Percentiles rank a stretch among this genome's conserved stretches.
Evolutionary conservation across 2,888 invertebrate species (phyloP).

Genomic region (Geophilus truncorum): DNA sequence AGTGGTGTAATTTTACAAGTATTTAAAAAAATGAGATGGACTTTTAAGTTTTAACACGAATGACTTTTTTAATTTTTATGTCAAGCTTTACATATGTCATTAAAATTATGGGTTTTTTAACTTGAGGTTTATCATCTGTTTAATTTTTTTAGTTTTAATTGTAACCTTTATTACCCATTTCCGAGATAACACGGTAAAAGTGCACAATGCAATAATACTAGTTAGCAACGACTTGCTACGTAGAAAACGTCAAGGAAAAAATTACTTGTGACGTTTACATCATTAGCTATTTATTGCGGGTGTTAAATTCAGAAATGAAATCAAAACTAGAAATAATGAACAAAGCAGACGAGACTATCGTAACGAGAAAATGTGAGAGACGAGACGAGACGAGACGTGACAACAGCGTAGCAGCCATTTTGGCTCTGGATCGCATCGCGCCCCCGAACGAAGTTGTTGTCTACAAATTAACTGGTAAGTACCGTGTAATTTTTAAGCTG

Average conservation of each 20-base stretch:
- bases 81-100: background rate
- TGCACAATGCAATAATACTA: background rate
- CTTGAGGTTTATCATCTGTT: background rate
- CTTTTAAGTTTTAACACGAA: slow-evolving; percentile 12
- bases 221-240: too few relatives aligned
- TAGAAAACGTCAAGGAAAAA: background rate
- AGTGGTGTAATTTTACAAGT: slow-evolving; percentile 21
- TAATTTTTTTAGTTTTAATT: background rate
- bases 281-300: background rate
- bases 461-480: too few relatives aligned
- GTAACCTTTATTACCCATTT: background rate
- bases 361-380: background rate
- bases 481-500: too few relatives aligned
- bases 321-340: too few relatives aligned
- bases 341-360: background rate
- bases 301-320: too few relatives aligned
- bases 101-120: background rate
- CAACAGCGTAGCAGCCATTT: background rate
- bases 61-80: background rate
- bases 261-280: background rate
- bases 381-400: background rate
- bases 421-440: background rate
- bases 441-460: too few relatives aligned
- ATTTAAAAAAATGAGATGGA: slow-evolving; percentile 18
- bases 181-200: background rate